phyloP scores from a whole-genome alignment of 2,113 vertebrate species.

The Elgaria multicarinata region DNA sequence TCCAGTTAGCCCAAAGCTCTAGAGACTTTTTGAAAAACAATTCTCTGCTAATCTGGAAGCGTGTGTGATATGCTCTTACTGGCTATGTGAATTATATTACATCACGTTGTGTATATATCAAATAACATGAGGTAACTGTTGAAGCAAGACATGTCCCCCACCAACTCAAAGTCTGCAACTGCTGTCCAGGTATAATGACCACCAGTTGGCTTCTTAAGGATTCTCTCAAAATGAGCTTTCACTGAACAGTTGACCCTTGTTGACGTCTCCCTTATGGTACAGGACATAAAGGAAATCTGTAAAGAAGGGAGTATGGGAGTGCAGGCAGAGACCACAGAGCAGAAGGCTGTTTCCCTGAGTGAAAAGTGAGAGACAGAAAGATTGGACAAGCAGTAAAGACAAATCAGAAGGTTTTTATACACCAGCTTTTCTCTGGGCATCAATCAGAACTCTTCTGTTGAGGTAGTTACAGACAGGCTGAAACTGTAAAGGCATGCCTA shows the following conservation, averaged over 20 bases:
- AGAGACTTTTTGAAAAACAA: slow-evolving; percentile 19
- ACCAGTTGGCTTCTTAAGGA: slow-evolving; percentile 36
- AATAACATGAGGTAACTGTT: slow-evolving; percentile 33
- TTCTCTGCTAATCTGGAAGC: slow-evolving; percentile 18
- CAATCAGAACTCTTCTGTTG: accelerated
- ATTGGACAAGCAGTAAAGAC: slow-evolving; percentile 23
- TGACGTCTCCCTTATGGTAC: not conserved
- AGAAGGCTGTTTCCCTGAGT: not conserved
- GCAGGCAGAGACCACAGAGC: slow-evolving; percentile 26
- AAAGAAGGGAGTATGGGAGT: slow-evolving; percentile 7
- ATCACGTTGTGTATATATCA: slow-evolving; percentile 17
- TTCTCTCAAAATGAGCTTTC: slow-evolving; percentile 6
- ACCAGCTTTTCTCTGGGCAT: not conserved
- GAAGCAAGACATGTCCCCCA: slow-evolving; percentile 12
- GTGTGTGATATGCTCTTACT: slow-evolving; percentile 20
- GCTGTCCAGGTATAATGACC: slow-evolving; percentile 7
- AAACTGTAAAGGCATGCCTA: not conserved
- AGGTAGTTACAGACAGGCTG: slow-evolving; percentile 7
- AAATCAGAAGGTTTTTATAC: not conserved
- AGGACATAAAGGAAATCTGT: slow-evolving; percentile 28
- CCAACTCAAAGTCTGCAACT: slow-evolving; percentile 47
- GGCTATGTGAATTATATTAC: slow-evolving; percentile 28
- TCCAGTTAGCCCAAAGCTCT: slow-evolving; percentile 25
- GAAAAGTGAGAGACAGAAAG: slow-evolving; percentile 2
- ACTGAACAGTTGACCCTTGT: not conserved